Percentiles rank a stretch among this genome's conserved stretches.
These are phyloP conservation scores for Drosophila differens DNA, from an alignment of 2,888 invertebrate species.

Conservation along the genomic window DNA sequence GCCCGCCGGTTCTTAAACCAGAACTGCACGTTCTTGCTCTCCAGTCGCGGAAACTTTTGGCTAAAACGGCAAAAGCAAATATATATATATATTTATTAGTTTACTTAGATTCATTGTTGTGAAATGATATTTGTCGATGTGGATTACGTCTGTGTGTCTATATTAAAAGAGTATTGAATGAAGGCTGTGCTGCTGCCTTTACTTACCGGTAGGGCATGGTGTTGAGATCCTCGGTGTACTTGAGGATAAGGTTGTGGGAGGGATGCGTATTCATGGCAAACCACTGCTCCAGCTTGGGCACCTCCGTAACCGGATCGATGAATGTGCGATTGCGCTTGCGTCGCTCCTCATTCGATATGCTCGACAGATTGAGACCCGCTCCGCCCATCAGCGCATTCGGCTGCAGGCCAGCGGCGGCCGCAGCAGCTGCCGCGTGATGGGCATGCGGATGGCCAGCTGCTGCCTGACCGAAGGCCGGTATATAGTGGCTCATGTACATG, in stretches of 20 bases:
- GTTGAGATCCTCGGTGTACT: slow-evolving; percentile 98
- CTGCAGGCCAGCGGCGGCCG: slow-evolving; percentile 84
- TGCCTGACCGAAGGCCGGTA: slow-evolving; percentile 88
- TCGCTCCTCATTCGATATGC: slow-evolving; percentile 92
- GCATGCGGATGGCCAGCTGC: slow-evolving; percentile 83
- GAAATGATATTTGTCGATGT: neutral
- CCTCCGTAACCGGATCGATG: slow-evolving; percentile 99
- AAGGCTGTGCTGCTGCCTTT: neutral
- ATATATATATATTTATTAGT: neutral
- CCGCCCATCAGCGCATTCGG: slow-evolving; percentile 83
- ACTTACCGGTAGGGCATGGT: slow-evolving; percentile 93
- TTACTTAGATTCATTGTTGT: neutral
- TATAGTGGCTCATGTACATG: slow-evolving; percentile 96
- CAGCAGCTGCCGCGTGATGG: slow-evolving; percentile 85
- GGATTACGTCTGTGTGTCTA: neutral
- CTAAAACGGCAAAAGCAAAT: slow-evolving; percentile 84
- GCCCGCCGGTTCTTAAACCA: slow-evolving; percentile 99
- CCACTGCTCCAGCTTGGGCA: slow-evolving; percentile 97
- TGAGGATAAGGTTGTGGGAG: slow-evolving; percentile 97
- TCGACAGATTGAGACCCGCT: slow-evolving; percentile 88
- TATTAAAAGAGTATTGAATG: too few species aligned
- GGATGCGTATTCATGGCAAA: slow-evolving; percentile 99
- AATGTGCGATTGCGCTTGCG: slow-evolving; percentile 98
- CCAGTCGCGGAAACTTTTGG: slow-evolving; percentile 99
- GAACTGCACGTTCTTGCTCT: slow-evolving; percentile 99